Evolutionary conservation across 2,113 vertebrate genomes (phyloP), one percentile per base, ranked within the genome.

Genomic region (Isichthys henryi): DNA sequence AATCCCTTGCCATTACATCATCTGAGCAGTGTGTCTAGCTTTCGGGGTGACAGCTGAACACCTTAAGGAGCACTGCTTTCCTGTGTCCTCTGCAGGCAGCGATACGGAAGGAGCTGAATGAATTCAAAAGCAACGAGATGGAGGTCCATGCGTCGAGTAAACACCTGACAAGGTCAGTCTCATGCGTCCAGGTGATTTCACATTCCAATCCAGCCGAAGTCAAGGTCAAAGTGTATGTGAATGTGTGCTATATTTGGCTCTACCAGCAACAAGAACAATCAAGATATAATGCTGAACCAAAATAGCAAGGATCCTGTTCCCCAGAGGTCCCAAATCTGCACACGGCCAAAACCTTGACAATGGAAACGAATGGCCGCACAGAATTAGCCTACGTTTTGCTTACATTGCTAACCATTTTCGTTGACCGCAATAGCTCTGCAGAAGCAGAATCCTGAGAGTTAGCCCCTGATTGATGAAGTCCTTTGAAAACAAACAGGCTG

Each of bases 101-200:
- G 17, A 99, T 99, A 94, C 97, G 98, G 77, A 99, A 99, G 91
- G 98, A 99, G 93, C 96, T 99, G 90, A 99, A 99, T 15, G 98
- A 99, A 91, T 99, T 99, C 95, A 99, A 99, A 91, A 99, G 98
- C 87, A 98, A 97, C 0, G 98, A 99, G 94, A 99, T 99, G 98
- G 98, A 99, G 93, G 98, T 99, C 43, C 98, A 99, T 31, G 97
- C 97, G 5, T 98, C 97, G 0, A 99, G 98, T 97, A 99, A 98
- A 93, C 98, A 99, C 91, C 95, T 99, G 96, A 99, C 98, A 88
- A 98, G 98, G 98, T 99, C 91, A 91, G 96, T 92, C 43, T 77
- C 11, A n/a, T 52, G 0, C 4, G 19, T 46, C 35, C 13, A 43
- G 74, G 31, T 84, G 88, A 74, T 56, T 91, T 74, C 11, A 82